phyloP scores from a whole-genome alignment of 2,797 vertebrate genomes.

The Rhabdomys pumilio region DNA sequence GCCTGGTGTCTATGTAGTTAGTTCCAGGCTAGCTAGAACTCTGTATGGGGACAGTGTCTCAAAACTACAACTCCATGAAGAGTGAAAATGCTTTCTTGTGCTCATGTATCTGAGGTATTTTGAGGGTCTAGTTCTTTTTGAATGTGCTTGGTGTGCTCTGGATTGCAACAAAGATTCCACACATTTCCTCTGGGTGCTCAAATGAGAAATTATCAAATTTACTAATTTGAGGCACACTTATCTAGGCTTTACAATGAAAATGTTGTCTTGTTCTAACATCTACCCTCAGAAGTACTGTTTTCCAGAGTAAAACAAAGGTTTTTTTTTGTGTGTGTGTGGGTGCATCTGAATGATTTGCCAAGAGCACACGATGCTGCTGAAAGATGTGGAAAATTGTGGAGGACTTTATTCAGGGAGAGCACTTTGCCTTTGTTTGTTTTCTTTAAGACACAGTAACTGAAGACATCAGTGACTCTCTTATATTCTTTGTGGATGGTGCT shows the following conservation, averaged over 20 bases:
- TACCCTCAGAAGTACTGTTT: background rate
- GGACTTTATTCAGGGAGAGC: background rate
- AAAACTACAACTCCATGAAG: background rate
- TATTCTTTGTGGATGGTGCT: background rate
- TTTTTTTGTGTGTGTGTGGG: no score
- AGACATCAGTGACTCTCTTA: background rate
- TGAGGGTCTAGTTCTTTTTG: slow-evolving; percentile 23
- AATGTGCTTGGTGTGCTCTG: background rate
- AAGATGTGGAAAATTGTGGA: background rate
- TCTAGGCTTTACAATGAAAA: slow-evolving; percentile 49
- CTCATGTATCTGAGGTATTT: background rate
- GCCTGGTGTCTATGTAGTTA: background rate
- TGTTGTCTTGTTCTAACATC: slow-evolving; percentile 22
- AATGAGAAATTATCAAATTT: background rate
- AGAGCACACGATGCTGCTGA: background rate
- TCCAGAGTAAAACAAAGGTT: slow-evolving; percentile 1
- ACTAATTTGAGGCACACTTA: slow-evolving; percentile 39
- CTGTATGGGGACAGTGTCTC: background rate
- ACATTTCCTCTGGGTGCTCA: slow-evolving; percentile 6
- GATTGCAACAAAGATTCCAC: background rate
- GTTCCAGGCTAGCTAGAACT: background rate
- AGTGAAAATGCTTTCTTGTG: background rate
- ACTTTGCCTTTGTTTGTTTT: background rate
- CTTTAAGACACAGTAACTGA: background rate
- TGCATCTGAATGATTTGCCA: background rate